Evolutionary conservation across 2,113 vertebrate species (phyloP), one percentile per base, ranked within the genome.

Genomic region (Edolisoma coerulescens): DNA sequence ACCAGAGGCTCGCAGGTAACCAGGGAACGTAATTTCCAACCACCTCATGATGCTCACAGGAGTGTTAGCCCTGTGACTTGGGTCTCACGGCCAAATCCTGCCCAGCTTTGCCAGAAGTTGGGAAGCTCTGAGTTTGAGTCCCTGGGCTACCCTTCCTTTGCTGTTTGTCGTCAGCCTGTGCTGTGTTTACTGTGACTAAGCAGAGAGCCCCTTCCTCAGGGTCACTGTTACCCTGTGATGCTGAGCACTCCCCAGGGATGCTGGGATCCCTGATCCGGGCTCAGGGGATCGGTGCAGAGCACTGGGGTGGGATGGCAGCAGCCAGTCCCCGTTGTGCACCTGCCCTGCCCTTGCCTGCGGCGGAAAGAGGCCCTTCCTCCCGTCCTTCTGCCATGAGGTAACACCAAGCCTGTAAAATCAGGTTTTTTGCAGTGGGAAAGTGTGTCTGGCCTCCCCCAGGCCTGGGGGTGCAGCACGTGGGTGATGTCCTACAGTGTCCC

Each of bases 281-380:
- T 47, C 56, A 6, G 27, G 63, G 30, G 3, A 2, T 18, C n/a
- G 24, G 23, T 8, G 17, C 59, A 56, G 76, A 64, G 68, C 41
- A 7, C 68, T 9, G 8, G 2, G 10, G 28, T 33, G 37, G 22
- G 19, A 23, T 50, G 35, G 30, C 3, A 4, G 33, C 77, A 2
- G 1, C 27, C 37, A 47, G 27, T 35, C 7, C 26, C 4, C 7
- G 2, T 37, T 17, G 41, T 27, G 44, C 20, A 26, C 13, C 27
- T 61, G 18, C 27, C 21, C 19, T 52, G 42, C 3, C 3, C 49
- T 84, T 1, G 1, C 28, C 47, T 59, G 44, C 0, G 0, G 27
- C 53, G 54, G 41, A 39, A 80, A 39, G 24, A n/a, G 15, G 21
- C 24, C 32, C 10, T 73, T 81, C 13, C 11, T 93, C 1, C 2